Percentiles rank a stretch among this genome's conserved stretches.
Conservation (phyloP, 1,140 invertebrate genomes). For the Lordiphosa collinella region DNA sequence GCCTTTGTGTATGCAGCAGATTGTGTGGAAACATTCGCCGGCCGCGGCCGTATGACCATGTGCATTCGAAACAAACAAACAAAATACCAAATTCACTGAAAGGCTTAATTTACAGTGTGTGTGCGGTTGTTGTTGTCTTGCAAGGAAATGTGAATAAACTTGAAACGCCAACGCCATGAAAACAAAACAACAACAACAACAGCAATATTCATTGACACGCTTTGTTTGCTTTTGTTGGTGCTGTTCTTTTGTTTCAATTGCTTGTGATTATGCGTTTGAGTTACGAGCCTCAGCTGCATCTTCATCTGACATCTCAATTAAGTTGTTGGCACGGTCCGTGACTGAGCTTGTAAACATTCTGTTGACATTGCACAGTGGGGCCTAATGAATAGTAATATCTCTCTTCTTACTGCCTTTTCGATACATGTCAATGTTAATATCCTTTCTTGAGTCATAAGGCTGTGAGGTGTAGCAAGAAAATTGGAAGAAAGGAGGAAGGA, state of each 20-base stretch:
- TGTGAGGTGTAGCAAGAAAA: too few relatives aligned
- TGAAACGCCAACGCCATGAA: slow-evolving; percentile 34
- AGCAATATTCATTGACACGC: slow-evolving; percentile 41
- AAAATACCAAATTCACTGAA: slow-evolving; percentile 12
- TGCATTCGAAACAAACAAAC: slow-evolving; percentile 42
- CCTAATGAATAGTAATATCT: too few relatives aligned
- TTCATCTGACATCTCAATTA: slow-evolving; percentile 59
- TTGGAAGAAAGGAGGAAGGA: too few relatives aligned
- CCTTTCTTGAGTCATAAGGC: too few relatives aligned
- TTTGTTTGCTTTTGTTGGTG: slow-evolving; percentile 44
- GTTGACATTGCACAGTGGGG: slow-evolving; percentile 5
- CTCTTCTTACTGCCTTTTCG: too few relatives aligned
- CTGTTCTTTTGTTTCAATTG: slow-evolving; percentile 58
- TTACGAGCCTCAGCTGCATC: slow-evolving; percentile 34
- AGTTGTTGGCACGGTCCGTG: slow-evolving; percentile 37
- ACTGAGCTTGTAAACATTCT: slow-evolving; percentile 40
- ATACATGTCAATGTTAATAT: too few relatives aligned
- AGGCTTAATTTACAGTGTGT: slow-evolving; percentile 14
- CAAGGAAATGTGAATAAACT: slow-evolving; percentile 63
- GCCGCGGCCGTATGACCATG: slow-evolving; percentile 32
- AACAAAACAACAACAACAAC: slow-evolving; percentile 6
- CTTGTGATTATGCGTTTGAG: slow-evolving; percentile 60
- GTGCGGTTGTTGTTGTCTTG: slow-evolving; percentile 24
- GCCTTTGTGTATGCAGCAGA: slow-evolving; percentile 34
- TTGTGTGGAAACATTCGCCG: slow-evolving; percentile 1